Base-by-base conservation (phyloP, 2,797 vertebrate species). In the Fistularia tabacaria region DNA sequence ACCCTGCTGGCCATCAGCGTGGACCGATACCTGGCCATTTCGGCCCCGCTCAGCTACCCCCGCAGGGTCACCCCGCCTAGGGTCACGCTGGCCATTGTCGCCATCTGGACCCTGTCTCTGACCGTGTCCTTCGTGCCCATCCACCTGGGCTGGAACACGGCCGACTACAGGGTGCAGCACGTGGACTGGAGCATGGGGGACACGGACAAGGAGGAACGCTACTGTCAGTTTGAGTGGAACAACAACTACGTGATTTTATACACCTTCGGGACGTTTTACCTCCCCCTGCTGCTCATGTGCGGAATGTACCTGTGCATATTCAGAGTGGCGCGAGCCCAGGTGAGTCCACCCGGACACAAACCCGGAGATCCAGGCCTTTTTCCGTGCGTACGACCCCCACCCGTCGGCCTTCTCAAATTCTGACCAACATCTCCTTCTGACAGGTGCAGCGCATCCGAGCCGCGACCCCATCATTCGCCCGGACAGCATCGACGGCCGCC, bases 1-100 rank as follows among this genome's bases (percentile, higher is more conserved):
- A 97, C 93, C 69, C 92, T 99, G 49, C 83, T 97, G 59, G 89
- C 93, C 75, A 96, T 99, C 85, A 96, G 96, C 50, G 90, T 98
- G 10, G 96, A 97, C 75, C 91, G 95, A 39, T 98, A 97, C 81
- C 85, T 93, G 0, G 94, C 93, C 0, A 91, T 98, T 70, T 94
- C 92, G 0, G 86, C 88, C 3, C 95, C 96, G 0, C 90, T 98
- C 3, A 91, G 88, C 56, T 97, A 98, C 84, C 59, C 80, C 1
- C 77, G 87, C 62, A 81, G 92, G 64, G 86, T 98, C 47, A 98
- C 95, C 6, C 87, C 82, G 0, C 14, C 14, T 1, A 88, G 93
- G 0, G 94, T 93, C 12, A 79, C 83, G 1, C 55, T 92, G 56
- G 90, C 88, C 9, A 85, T 97, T 55, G 74, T 73, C 10, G 58